Base-by-base conservation (phyloP, 2,797 vertebrate genomes). In the Acipenser oxyrinchus region DNA sequence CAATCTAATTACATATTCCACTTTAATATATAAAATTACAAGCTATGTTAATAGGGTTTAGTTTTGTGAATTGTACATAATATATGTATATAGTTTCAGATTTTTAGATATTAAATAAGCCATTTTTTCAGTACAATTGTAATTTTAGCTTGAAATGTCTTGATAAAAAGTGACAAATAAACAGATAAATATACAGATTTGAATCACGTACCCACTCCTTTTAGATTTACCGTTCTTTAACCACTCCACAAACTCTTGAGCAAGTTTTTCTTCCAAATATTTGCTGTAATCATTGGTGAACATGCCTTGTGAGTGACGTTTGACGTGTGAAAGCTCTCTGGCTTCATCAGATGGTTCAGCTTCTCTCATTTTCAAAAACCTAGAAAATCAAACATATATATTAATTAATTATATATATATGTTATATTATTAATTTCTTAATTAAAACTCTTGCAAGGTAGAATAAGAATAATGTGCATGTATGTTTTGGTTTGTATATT, bases 261-360 rank as follows among this genome's bases (percentile, higher is more conserved):
- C 95, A 80, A 94, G 85, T 76, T 92, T 92, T 0, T 92, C 93
- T 83, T 99, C 97, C 90, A 98, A 88, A 71, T 96, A 98, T 89
- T 97, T 99, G 85, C 94, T 99, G 84, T 98, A 99, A 81, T 99
- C 97, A 8, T 95, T 99, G 84, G 96, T 98, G 87, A 99, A 99
- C 0, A 95, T 99, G 75, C 97, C 97, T 84, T 99, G 95, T 59
- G 97, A 99, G 68, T 99, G 96, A 78, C 97, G 95, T 83, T 99
- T 99, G 82, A 91, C 91, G 86, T 89, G 90, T 72, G 82, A 84
- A 63, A 83, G 81, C 72, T 89, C 88, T 62, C 83, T 85, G 2
- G 91, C 87, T 72, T 94, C 92, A 49, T 69, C 84, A 68, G 89
- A 67, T 6, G 86, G 67, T 50, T 90, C 84, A 73, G 89, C 88